Evolutionary conservation across 2,888 invertebrate species (phyloP), one percentile per base, ranked within the genome.

Genomic region (Sesia bembeciformis): DNA sequence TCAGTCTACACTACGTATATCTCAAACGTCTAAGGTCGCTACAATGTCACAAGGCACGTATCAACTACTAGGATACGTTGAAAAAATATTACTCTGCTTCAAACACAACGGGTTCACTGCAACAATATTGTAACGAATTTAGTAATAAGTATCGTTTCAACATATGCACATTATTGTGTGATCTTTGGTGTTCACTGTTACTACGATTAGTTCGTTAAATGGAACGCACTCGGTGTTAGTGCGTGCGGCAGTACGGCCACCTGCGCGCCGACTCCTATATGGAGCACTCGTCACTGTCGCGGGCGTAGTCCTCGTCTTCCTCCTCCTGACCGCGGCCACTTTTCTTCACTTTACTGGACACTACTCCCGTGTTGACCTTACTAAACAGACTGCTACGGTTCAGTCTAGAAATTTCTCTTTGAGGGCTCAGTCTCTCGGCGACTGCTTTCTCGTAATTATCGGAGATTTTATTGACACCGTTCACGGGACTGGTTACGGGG

Each of bases 231-330:
- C 5, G 50, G 4, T 51, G 54, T 62, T 65, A 68, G 61, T 65
- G 66, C 63, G 63, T 60, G 58, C 62, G 61, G 65, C 68, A 70
- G 61, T 66, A 65, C 65, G 64, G 66, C 64, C 60, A 60, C 52
- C 49, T 53, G 43, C 55, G 54, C 59, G 60, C 58, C 62, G 54
- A 59, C 54, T 60, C 72, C 79, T 86, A 92, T 82, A 92, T 92
- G 75, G 92, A 92, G 74, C 92, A 92, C 72, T 92, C 92, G 72
- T 92, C 92, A 67, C 92, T 92, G 68, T 92, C 92, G 8, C 89
- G 78, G 49, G 90, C 90, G 72, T 90, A 90, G 61, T 90, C 90
- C 1, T 89, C 90, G 58, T 90, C 90, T 4, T 90, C 90, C 6
- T 88, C 88, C 43, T 82, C 82, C 40, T 70, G 66, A 38, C 56